Percentiles rank a stretch among this genome's conserved stretches.
These are phyloP conservation scores for Drosophila ambigua DNA, from an alignment of 1,140 invertebrate genomes.

Conservation along the genomic window DNA sequence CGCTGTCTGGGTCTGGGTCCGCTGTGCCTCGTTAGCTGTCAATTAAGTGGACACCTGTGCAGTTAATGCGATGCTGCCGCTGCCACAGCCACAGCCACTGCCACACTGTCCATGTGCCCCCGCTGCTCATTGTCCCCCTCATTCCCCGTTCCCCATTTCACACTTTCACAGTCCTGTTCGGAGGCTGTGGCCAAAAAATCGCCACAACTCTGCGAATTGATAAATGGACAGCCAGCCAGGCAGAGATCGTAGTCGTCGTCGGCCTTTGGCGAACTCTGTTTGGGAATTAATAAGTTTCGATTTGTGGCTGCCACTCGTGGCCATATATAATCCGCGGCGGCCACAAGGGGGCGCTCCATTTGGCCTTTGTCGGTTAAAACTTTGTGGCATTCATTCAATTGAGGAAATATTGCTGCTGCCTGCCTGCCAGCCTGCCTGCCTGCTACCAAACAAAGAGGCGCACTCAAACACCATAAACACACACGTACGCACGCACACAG, in stretches of 20 bases:
- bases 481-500: neutral
- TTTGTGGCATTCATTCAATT: constrained; percentile 61
- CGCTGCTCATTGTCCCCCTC: constrained; percentile 10
- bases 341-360: constrained; percentile 32
- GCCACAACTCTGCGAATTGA: constrained; percentile 59
- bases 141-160: constrained; percentile 24
- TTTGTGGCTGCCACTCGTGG: constrained; percentile 51
- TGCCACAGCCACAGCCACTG: constrained; percentile 16
- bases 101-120: constrained; percentile 34
- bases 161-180: constrained; percentile 23
- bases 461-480: constrained; percentile 10
- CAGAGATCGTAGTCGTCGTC: constrained; percentile 51
- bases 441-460: constrained; percentile 39
- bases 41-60: constrained; percentile 79
- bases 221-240: constrained; percentile 67
- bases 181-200: constrained; percentile 24
- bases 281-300: constrained; percentile 77
- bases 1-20: constrained; percentile 39
- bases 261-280: constrained; percentile 70
- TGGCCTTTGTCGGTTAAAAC: constrained; percentile 23
- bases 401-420: constrained; percentile 61
- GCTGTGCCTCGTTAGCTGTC: constrained; percentile 70
- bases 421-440: neutral
- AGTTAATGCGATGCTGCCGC: constrained; percentile 66
- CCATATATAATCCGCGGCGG: constrained; percentile 36